Base-by-base conservation (phyloP, 2,888 invertebrate species). In the Lycocerus yunnanus region DNA sequence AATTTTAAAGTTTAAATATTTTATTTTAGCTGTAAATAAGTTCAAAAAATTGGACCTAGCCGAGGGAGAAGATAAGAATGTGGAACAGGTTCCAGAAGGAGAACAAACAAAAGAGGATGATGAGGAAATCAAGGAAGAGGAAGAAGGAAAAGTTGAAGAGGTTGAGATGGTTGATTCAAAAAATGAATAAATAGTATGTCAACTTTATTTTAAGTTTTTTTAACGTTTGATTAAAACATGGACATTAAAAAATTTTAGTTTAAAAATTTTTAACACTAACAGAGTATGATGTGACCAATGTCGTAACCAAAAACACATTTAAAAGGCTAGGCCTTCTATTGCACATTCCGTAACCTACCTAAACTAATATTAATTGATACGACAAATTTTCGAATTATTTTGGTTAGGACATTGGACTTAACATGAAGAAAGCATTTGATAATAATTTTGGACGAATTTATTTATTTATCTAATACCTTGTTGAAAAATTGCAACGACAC, bases 1-100 rank as follows among this genome's bases (percentile, higher is more conserved):
- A 15, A n/a, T 73, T 72, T 16, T 65, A 63, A 27, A 21, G 77
- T 21, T 10, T n/a, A n/a, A n/a, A 18, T 18, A 60, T 71, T 78
- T 78, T 78, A 77, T 87, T 88, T 15, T 84, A 93, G 93, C 92
- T 82, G 88, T 91, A 58, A 93, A 93, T 82, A 93, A 94, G 86
- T 94, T 94, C 83, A 92, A 93, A 84, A 92, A 92, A 83, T 89
- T 74, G 9, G 83, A 83, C 15, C 79, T 81, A 1, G 84, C 85
- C 67, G 80, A 80, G 16, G 76, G 77, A 65, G 69, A 60, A 6
- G 83, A 83, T 13, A 81, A 82, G 14, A 83, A 82, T 6, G 81
- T 77, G 1, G 84, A 81, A 15, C 78, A 60, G 6, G 43, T 43
- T 43, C 43, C 66, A 58, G 71, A 66, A 59, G 60, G 13, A 5